Evolutionary conservation across 2,888 invertebrate species (phyloP), one percentile per base, ranked within the genome.

Genomic region (Falcaria lacertinaria): DNA sequence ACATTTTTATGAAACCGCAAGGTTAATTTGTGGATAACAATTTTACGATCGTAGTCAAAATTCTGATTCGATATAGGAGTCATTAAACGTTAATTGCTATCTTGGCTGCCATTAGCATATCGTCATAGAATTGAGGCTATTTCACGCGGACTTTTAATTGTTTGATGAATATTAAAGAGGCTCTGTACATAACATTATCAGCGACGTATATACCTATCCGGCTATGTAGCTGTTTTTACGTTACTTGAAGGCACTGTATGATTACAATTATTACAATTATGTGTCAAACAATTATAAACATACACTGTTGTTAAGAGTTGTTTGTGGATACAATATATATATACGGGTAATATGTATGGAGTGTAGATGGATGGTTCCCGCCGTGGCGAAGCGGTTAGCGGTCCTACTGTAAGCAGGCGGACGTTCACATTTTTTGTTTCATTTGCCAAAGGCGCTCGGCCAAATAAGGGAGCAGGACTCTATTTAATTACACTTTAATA

Each of bases 401-500:
- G 14, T 22, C 22, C 22, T 22, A 14, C 15, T 15, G 37, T n/a
- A 22, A 13, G 53, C 52, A 47, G 52, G 45, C 54, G 50, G 45
- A 53, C 59, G 54, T 50, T 52, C 54, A 53, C 46, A 44, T 71
- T 74, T 81, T 83, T 84, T 79, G 68, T 68, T 68, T 58, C 57
- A 60, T 69, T 74, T 74, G 54, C 54, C 54, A 55, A 67, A 65
- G 61, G 48, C 52, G 52, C 50, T 64, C 59, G 47, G 55, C 78
- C 76, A 73, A 81, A 82, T 80, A 82, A 58, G 81, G 80, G 59
- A 62, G 54, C 58, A 52, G 66, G 68, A 65, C 64, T 77, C 71
- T 78, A 79, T 77, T 84, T 83, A 83, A 85, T 85, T 83, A 80
- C 72, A 60, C 73, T 69, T 66, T 80, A 80, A 80, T 80, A 77